These are phyloP conservation scores for Chunga burmeisteri DNA, from an alignment of 2,113 vertebrate genomes.

Conservation along the genomic window DNA sequence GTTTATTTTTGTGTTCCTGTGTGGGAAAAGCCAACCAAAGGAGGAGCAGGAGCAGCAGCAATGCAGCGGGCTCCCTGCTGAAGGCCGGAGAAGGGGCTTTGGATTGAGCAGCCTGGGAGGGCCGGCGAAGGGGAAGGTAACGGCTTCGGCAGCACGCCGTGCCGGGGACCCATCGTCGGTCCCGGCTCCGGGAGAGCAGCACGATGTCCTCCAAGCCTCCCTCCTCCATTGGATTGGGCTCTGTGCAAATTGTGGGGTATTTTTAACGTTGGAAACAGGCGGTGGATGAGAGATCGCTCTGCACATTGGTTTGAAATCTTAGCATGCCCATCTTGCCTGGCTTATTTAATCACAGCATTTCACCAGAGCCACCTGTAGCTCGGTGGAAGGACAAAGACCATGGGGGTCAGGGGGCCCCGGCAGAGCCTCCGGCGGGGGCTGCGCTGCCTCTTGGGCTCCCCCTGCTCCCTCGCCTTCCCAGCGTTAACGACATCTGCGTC, in stretches of 20 bases:
- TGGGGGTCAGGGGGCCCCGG: not conserved
- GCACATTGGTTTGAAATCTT: not conserved
- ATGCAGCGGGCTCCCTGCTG: not conserved
- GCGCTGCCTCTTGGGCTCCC: not conserved
- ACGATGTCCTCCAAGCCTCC: not conserved
- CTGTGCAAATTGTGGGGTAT: not conserved
- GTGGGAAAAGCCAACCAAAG: not conserved
- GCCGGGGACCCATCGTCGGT: not conserved
- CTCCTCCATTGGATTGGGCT: not conserved
- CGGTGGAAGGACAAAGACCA: not conserved
- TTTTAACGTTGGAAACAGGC: not conserved
- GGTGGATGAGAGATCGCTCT: not conserved
- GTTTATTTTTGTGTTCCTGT: not conserved
- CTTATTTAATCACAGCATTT: constrained; percentile 47
- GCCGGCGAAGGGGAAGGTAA: not conserved
- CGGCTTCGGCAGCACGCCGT: accelerated
- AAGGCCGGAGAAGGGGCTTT: not conserved
- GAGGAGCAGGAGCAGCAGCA: not conserved
- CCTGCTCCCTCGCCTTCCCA: not conserved
- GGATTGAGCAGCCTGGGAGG: not conserved
- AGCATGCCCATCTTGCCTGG: not conserved
- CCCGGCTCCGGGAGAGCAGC: not conserved
- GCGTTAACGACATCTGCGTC: not conserved
- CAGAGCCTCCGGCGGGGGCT: not conserved
- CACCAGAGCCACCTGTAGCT: constrained; percentile 46